phyloP scores from a whole-genome alignment of 2,113 vertebrate genomes.

The Cyprinus carpio region DNA sequence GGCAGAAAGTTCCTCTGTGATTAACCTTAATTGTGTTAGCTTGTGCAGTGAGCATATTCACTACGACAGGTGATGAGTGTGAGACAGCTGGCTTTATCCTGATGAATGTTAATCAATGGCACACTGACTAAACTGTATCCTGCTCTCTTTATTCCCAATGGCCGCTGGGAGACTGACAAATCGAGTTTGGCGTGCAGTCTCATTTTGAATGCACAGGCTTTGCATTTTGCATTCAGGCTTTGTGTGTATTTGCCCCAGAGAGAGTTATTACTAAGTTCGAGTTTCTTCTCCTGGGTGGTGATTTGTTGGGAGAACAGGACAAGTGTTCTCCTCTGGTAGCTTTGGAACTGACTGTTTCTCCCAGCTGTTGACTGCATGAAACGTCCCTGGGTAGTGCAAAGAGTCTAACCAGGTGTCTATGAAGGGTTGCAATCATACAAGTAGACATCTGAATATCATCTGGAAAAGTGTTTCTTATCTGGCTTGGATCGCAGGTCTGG shows the following conservation, averaged over 20 bases:
- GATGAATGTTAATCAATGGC: constrained; percentile 28
- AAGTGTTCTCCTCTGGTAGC: not conserved
- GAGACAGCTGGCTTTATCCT: constrained; percentile 18
- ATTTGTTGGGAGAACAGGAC: constrained; percentile 9
- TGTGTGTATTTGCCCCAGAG: constrained; percentile 9
- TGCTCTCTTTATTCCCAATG: constrained; percentile 28
- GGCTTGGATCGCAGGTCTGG: not conserved
- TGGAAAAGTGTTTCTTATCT: constrained; percentile 8
- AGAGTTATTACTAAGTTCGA: constrained; percentile 7
- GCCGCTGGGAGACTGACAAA: constrained; percentile 19
- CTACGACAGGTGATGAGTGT: constrained; percentile 9
- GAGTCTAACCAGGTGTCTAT: constrained; percentile 17
- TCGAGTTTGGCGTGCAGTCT: not conserved
- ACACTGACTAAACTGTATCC: constrained; percentile 34
- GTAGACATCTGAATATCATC: not conserved
- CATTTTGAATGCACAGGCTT: constrained; percentile 9
- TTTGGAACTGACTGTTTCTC: not conserved
- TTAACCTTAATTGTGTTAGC: constrained; percentile 21
- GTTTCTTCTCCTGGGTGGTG: constrained; percentile 12
- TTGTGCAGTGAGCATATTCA: constrained; percentile 20
- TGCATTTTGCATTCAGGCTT: not conserved
- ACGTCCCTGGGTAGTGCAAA: not conserved
- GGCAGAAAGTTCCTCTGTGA: constrained; percentile 8
- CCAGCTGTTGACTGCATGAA: constrained; percentile 7
- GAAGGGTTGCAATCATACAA: not conserved